Evolutionary conservation across 2,113 vertebrate genomes (phyloP), one percentile per base, ranked within the genome.

Genomic region (Platysternon megacephalum): DNA sequence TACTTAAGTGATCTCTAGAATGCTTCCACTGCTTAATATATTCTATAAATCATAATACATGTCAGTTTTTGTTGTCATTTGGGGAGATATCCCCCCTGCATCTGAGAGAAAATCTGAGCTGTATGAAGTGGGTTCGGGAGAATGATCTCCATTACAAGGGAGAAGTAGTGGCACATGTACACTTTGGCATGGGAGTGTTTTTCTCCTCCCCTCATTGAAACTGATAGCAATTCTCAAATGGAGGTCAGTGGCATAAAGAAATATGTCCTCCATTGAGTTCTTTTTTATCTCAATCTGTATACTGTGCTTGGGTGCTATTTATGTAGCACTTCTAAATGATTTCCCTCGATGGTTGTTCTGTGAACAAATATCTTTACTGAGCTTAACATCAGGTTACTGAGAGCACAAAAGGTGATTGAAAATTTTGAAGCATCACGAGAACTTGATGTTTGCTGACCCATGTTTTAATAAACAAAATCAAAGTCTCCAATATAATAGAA

Each of bases 401-500:
- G 79, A 97, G 84, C 90, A 83, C 94, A 97, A 91, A 74, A 86
- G 26, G 21, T 32, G 89, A 93, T 94, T 94, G 48, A 11, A 95
- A 89, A 76, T 92, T 91, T 42, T 87, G 87, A 81, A 94, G 84
- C 86, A 78, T 95, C 68, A 39, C 89, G 82, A 83, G 48, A 81
- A 91, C 80, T 49, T 56, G 85, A 91, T 91, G 86, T 96, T 94
- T 97, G 88, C 91, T 95, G 93, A 97, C 88, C 94, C 95, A 53
- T 92, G 89, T 91, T 52, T 96, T 91, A 87, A 93, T 96, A 96
- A 97, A 97, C 86, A 96, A 96, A 96, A 97, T 85, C 89, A 96
- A 91, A 90, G 78, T 89, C 79, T 95, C 97, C 97, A 91, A 97
- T 95, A 79, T 93, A 95, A 44, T 72, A 95, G 84, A 86, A 84